Evolutionary conservation across 2,888 invertebrate species (phyloP), one percentile per base, ranked within the genome.

Genomic region (Cryptocephalus primarius): DNA sequence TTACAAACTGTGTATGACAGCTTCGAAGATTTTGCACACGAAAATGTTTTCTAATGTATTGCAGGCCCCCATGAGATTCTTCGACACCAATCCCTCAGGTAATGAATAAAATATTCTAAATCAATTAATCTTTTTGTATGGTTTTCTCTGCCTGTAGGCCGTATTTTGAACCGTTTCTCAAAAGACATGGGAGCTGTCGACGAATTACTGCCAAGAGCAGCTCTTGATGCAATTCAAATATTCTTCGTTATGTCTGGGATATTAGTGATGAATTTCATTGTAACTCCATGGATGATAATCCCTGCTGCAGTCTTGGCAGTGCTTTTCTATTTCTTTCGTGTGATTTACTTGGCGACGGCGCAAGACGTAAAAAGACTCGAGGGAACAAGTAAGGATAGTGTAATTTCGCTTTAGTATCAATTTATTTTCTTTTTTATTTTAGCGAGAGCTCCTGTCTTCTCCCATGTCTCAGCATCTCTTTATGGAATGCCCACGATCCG

Each of bases 401-500:
- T 36, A 22, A 9, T 12, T 14, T 36, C 33, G 6, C 11, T 43
- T 10, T 43, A 6, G 6, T 6, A 6, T 6, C 6, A 6, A 6
- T n/a, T 11, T 6, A 11, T 36, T 36, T 4, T 4, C 12, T 43
- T 36, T 31, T 39, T 53, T n/a, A n/a, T n/a, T 52, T 46, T 42
- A 54, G 54, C 48, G 39, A 55, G 52, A 52, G 91, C 92, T 69
- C 94, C 95, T 0, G 87, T 95, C 0, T 93, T 93, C 67, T 88
- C 91, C 0, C 91, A 94, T 65, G 79, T 94, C 54, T 85, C 87
- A 10, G 85, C 92, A 0, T 83, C 89, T 0, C 72, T 95, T 8
- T 79, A 85, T 50, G 95, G 95, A 3, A 76, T 95, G 32, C 80
- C 86, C 39, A 91, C 91, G 0, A 91, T 96, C 50, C 76, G 95